phyloP scores from a whole-genome alignment of 2,797 vertebrate species.

The Hyperoplus immaculatus region DNA sequence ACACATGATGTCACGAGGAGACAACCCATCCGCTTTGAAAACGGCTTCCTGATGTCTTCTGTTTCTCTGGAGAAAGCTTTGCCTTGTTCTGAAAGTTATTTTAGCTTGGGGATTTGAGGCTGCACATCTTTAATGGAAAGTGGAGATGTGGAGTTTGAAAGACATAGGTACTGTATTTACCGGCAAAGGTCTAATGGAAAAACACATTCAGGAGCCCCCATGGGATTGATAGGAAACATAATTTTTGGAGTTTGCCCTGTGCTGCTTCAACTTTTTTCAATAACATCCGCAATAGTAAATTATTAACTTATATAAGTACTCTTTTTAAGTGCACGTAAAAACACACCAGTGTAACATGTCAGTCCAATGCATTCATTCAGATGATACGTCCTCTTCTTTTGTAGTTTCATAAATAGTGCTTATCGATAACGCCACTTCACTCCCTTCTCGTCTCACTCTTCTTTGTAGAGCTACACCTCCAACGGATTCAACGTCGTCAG shows the following conservation, averaged over 20 bases:
- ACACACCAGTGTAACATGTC: background rate
- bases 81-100: conserved; percentile 7
- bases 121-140: background rate
- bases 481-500: background rate
- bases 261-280: background rate
- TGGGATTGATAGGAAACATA: background rate
- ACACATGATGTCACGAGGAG: background rate
- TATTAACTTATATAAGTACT: background rate
- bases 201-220: background rate
- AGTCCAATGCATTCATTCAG: background rate
- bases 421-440: too few species aligned
- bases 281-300: background rate
- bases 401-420: too few species aligned
- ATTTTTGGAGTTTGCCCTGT: background rate
- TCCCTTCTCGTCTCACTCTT: background rate
- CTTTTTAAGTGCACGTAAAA: background rate
- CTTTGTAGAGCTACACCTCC: background rate
- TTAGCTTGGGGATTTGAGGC: background rate
- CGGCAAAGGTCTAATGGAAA: too few species aligned
- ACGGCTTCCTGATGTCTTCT: conserved; percentile 2
- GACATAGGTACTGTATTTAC: background rate
- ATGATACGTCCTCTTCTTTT: background rate
- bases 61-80: conserved; percentile 9
- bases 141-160: background rate
- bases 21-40: background rate